These are phyloP conservation scores for Heteropelma amictum DNA, from an alignment of 2,888 invertebrate species.

Conservation along the genomic window DNA sequence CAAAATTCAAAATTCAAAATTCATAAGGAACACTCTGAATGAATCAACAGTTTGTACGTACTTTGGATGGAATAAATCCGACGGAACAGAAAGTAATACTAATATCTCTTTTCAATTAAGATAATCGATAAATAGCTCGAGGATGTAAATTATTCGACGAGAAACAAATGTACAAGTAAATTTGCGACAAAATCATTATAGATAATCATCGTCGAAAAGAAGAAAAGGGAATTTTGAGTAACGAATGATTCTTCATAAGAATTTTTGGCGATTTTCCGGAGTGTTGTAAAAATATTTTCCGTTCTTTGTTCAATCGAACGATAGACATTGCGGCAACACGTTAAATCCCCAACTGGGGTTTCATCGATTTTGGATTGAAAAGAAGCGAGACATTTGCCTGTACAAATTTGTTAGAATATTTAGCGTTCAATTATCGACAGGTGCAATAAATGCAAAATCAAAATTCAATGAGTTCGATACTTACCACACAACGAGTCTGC, in stretches of 20 bases:
- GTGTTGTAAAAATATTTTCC: too few species aligned
- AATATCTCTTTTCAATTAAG: constrained; percentile 36
- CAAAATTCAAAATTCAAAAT: too few species aligned
- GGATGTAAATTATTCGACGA: not conserved
- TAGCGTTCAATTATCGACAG: constrained; percentile 49
- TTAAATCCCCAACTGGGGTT: not conserved
- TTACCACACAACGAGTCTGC: too few species aligned
- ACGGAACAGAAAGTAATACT: constrained; percentile 46
- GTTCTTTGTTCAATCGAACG: too few species aligned
- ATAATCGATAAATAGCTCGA: constrained; percentile 16
- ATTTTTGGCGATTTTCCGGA: too few species aligned
- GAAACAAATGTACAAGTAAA: not conserved
- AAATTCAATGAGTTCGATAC: not conserved
- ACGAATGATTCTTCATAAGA: too few species aligned
- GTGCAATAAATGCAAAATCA: constrained; percentile 52
- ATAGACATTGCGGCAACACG: too few species aligned
- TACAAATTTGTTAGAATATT: constrained; percentile 59
- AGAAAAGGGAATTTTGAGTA: not conserved
- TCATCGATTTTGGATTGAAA: not conserved
- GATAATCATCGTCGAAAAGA: not conserved
- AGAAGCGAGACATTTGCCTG: constrained; percentile 39
- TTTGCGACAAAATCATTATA: not conserved
- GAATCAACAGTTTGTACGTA: too few species aligned
- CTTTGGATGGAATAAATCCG: too few species aligned
- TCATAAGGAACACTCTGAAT: too few species aligned